phyloP scores from a whole-genome alignment of 2,888 invertebrate species.

The Cordilura impudica region DNA sequence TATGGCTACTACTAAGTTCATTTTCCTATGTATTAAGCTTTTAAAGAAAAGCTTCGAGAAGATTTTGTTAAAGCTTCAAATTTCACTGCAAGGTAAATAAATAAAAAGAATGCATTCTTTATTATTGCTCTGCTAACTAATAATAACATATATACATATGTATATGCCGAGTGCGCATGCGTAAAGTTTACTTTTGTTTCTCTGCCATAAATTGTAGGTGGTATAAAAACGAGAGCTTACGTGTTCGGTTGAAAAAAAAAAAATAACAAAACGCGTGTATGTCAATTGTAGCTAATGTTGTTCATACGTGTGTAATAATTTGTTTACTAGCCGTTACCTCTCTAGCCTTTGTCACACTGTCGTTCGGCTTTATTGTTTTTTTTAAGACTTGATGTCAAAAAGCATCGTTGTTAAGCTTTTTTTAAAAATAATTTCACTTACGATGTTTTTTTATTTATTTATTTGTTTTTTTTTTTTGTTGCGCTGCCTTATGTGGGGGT shows the following conservation, averaged over 20 bases:
- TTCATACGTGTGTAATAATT: conserved; percentile 6
- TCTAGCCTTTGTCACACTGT: background rate
- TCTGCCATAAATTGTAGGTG: conserved; percentile 21
- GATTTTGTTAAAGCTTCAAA: too few species aligned
- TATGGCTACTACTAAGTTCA: too few species aligned
- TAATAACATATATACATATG: too few species aligned
- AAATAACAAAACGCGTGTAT: background rate
- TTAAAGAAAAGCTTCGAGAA: too few species aligned
- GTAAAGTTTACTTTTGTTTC: background rate
- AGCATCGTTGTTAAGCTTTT: conserved; percentile 18
- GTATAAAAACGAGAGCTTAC: conserved; percentile 25
- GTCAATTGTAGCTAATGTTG: conserved; percentile 4
- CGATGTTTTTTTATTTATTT: conserved; percentile 3
- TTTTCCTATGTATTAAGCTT: too few species aligned
- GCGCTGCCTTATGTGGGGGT: background rate
- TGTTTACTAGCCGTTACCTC: background rate
- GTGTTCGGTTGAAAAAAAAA: conserved; percentile 3
- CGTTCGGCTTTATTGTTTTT: background rate
- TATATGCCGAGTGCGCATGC: background rate
- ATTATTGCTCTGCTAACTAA: too few species aligned
- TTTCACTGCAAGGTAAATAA: too few species aligned
- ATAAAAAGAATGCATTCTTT: too few species aligned
- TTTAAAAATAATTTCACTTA: conserved; percentile 57
- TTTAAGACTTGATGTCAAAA: conserved; percentile 42
- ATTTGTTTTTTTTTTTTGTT: conserved; percentile 26